Evolutionary conservation across 2,888 invertebrate species (phyloP).

Genomic region (Anthrax anthrax): DNA sequence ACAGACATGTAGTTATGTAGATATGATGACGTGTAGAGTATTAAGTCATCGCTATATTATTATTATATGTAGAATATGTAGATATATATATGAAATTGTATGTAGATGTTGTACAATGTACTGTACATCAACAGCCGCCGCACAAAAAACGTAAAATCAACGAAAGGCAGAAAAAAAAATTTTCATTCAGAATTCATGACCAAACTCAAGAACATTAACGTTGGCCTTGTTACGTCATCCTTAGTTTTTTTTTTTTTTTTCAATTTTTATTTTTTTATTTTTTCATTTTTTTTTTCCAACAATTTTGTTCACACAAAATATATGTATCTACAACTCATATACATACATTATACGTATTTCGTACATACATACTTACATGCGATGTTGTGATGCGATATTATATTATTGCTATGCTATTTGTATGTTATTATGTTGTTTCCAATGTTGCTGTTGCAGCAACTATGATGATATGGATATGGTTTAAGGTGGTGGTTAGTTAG

Average conservation of each 20-base stretch:
- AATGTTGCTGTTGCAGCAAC: too few species aligned
- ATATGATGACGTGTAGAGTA: not conserved
- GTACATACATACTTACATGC: not conserved
- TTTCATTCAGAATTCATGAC: slow-evolving; percentile 11
- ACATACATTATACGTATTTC: not conserved
- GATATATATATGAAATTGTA: too few species aligned
- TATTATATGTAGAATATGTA: too few species aligned
- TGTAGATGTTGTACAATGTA: too few species aligned
- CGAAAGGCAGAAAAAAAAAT: not conserved
- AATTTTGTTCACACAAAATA: not conserved
- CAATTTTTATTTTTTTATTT: not conserved
- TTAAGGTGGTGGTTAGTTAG: too few species aligned
- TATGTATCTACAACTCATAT: not conserved
- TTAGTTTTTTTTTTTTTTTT: not conserved
- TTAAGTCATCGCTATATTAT: too few species aligned
- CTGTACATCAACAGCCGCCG: not conserved
- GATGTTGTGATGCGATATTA: too few species aligned
- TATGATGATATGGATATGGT: too few species aligned
- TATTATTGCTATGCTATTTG: too few species aligned
- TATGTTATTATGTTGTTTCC: too few species aligned
- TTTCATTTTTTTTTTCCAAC: not conserved
- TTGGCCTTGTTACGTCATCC: slow-evolving; percentile 9
- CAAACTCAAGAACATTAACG: slow-evolving; percentile 14
- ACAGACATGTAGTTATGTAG: not conserved
- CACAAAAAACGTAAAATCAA: not conserved